These are phyloP conservation scores for Triplophysa bombifrons DNA, from an alignment of 2,797 vertebrate genomes.

Conservation along the genomic window DNA sequence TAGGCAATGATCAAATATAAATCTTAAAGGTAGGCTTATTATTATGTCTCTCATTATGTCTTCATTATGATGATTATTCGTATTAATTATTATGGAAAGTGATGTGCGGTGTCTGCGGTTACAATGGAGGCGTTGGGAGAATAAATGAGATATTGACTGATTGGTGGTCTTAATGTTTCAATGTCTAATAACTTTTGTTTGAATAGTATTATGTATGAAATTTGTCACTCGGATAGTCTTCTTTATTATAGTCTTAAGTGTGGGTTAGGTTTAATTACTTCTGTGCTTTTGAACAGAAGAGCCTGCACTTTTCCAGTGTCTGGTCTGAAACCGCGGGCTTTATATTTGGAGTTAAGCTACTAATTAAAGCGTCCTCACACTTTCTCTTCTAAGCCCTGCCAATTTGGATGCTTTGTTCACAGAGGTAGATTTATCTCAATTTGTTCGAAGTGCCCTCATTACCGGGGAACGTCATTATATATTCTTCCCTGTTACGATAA, in stretches of 20 bases:
- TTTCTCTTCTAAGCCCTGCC: slow-evolving; percentile 31
- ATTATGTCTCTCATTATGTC: neutral
- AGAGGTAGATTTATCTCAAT: slow-evolving; percentile 54
- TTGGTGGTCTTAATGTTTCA: neutral
- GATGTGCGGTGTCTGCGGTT: neutral
- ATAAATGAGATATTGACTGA: slow-evolving; percentile 11
- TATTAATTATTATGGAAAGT: neutral
- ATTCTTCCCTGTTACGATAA: slow-evolving; percentile 45
- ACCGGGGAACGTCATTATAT: slow-evolving; percentile 47
- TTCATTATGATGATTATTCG: neutral
- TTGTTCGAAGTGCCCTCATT: slow-evolving; percentile 54
- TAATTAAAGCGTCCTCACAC: slow-evolving; percentile 43
- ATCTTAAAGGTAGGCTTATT: no score
- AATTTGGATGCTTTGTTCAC: slow-evolving; percentile 39
- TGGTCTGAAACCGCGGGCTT: slow-evolving; percentile 26
- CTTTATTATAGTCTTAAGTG: slow-evolving; percentile 61
- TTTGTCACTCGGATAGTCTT: slow-evolving; percentile 43
- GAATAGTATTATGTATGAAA: slow-evolving; percentile 33
- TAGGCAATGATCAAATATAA: neutral
- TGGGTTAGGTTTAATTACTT: slow-evolving; percentile 51
- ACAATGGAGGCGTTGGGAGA: neutral
- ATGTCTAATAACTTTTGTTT: slow-evolving; percentile 23
- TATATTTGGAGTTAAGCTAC: slow-evolving; percentile 30
- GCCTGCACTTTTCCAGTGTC: slow-evolving; percentile 26
- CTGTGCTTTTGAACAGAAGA: slow-evolving; percentile 30